phyloP scores from a whole-genome alignment of 2,888 invertebrate species.

The Plagiodera versicolora region DNA sequence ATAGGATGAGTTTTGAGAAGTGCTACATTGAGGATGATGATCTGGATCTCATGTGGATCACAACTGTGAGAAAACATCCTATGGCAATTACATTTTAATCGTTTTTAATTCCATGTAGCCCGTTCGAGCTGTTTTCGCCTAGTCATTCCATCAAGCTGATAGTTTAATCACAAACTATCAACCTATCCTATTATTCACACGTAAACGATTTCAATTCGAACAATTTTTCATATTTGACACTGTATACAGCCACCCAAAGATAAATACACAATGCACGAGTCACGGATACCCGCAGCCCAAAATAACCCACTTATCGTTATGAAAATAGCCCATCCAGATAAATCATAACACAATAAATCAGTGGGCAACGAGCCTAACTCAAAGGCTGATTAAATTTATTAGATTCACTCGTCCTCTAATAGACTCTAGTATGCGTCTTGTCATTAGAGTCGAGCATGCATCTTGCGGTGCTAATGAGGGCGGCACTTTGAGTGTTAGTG shows the following conservation, averaged over 20 bases:
- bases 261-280: constrained; percentile 6
- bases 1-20: no score
- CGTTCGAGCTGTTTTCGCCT: neutral
- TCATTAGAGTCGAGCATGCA: constrained; percentile 42
- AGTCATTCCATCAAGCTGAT: neutral
- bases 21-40: no score
- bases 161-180: neutral
- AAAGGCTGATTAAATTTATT: constrained; percentile 43
- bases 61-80: neutral
- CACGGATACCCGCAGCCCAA: constrained; percentile 26
- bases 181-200: constrained; percentile 2
- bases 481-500: constrained; percentile 36
- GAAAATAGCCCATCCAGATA: constrained; percentile 35
- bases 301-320: constrained; percentile 32
- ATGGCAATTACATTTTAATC: neutral
- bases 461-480: constrained; percentile 44
- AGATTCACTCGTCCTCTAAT: constrained; percentile 38
- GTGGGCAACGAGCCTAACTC: constrained; percentile 31
- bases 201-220: constrained; percentile 10
- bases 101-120: neutral
- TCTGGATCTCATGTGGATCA: no score
- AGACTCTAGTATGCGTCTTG: constrained; percentile 43
- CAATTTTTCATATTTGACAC: constrained; percentile 12
- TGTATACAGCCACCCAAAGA: constrained; percentile 5
- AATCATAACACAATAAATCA: constrained; percentile 42